These are phyloP conservation scores for Choloepus hoffmanni DNA, from an alignment of 2,113 vertebrate genomes.

Conservation along the genomic window DNA sequence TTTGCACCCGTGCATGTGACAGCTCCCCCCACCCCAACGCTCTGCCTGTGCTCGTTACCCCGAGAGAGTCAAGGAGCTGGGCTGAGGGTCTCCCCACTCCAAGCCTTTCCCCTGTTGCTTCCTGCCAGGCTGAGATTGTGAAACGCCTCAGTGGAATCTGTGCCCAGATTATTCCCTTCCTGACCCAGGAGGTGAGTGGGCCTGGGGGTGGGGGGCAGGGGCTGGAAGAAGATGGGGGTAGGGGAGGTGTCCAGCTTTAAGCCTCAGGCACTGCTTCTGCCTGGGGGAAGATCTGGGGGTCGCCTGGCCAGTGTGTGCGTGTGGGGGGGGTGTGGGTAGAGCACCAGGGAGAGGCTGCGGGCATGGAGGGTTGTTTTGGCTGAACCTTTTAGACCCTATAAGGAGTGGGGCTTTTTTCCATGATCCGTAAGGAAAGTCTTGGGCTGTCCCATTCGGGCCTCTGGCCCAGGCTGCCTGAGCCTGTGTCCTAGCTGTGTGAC, in stretches of 20 bases:
- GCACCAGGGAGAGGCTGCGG: rapidly evolving
- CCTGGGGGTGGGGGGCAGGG: too few relatives aligned
- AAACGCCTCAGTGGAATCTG: constrained; percentile 96
- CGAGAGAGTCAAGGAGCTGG: not conserved
- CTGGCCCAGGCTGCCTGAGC: not conserved
- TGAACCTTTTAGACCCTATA: not conserved
- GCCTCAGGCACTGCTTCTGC: not conserved
- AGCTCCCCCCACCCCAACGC: rapidly evolving
- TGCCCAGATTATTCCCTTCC: constrained; percentile 95
- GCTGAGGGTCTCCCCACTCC: not conserved
- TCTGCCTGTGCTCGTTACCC: not conserved
- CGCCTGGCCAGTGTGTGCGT: too few relatives aligned
- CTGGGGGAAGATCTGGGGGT: too few relatives aligned
- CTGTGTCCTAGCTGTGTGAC: not conserved
- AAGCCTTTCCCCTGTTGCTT: not conserved
- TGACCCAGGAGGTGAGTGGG: constrained; percentile 94
- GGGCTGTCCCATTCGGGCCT: not conserved
- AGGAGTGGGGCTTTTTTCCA: not conserved
- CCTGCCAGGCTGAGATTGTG: constrained; percentile 93
- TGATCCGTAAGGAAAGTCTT: too few relatives aligned
- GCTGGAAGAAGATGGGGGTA: not conserved
- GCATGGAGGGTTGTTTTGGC: not conserved
- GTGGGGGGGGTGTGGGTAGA: rapidly evolving
- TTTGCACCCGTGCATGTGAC: not conserved
- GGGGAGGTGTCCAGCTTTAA: too few relatives aligned